Evolutionary conservation across 2,797 vertebrate species (phyloP).

Genomic region (Lagocephalus sceleratus): DNA sequence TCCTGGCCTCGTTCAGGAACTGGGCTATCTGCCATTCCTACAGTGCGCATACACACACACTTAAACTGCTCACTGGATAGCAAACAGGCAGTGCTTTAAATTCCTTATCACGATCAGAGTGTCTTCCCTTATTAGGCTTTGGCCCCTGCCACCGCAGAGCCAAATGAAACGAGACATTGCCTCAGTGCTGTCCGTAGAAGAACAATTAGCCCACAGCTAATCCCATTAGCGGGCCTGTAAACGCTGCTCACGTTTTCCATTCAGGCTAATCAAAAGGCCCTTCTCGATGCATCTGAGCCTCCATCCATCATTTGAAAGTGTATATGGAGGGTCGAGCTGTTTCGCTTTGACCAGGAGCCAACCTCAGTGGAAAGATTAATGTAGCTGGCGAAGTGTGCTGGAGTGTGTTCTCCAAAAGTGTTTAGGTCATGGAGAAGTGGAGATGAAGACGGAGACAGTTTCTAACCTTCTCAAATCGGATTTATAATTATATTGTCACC

Average conservation of each 20-base stretch:
- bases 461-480: conserved; percentile 28
- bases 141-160: conserved; percentile 55
- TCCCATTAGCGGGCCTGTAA: conserved; percentile 72
- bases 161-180: conserved; percentile 75
- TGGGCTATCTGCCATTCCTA: conserved; percentile 70
- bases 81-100: conserved; percentile 64
- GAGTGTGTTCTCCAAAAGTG: conserved; percentile 60
- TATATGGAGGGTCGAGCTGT: conserved; percentile 60
- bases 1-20: conserved; percentile 61
- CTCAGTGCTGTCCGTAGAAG: conserved; percentile 69
- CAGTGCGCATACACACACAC: conserved; percentile 18
- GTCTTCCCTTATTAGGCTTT: conserved; percentile 79
- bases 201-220: conserved; percentile 76
- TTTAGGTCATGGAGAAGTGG: conserved; percentile 56
- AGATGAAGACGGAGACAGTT: conserved; percentile 50
- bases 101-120: conserved; percentile 73
- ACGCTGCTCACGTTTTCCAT: conserved; percentile 71
- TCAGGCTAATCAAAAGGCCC: conserved; percentile 65
- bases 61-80: conserved; percentile 51
- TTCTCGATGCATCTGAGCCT: conserved; percentile 59
- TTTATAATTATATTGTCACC: background rate
- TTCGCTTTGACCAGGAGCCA: conserved; percentile 57
- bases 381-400: conserved; percentile 53
- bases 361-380: conserved; percentile 66
- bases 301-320: conserved; percentile 70